These are phyloP conservation scores for Coilia nasus DNA, from an alignment of 2,797 vertebrate species.

Conservation along the genomic window DNA sequence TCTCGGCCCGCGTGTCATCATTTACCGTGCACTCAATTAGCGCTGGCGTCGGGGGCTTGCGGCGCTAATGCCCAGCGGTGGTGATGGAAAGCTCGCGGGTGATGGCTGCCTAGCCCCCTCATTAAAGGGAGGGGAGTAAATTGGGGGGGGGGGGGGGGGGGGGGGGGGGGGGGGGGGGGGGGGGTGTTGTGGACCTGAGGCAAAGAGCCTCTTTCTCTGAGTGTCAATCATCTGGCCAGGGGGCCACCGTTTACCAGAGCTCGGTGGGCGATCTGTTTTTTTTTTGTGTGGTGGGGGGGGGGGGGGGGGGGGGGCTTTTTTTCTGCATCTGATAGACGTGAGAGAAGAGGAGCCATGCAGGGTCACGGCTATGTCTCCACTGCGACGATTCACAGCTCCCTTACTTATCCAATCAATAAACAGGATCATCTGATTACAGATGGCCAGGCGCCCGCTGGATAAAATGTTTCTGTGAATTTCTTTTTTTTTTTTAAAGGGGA, in stretches of 20 bases:
- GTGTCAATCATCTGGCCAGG: background rate
- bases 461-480: background rate
- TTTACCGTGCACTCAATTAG: background rate
- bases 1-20: background rate
- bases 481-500: background rate
- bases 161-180: background rate
- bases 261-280: no score
- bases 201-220: background rate
- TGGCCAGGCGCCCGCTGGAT: background rate
- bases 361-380: background rate
- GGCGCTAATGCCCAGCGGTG: background rate
- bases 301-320: no score
- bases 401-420: conserved; percentile 1
- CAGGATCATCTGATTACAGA: background rate
- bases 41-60: background rate
- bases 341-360: background rate
- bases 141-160: background rate
- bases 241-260: background rate
- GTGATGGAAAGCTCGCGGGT: background rate
- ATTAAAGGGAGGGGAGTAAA: background rate
- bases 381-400: background rate
- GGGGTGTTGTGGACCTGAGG: background rate
- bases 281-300: no score
- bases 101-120: background rate
- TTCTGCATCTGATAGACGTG: background rate